Percentiles rank a stretch among this genome's conserved stretches.
These are phyloP conservation scores for Geotrupes spiniger DNA, from an alignment of 2,888 invertebrate genomes.

Conservation along the genomic window DNA sequence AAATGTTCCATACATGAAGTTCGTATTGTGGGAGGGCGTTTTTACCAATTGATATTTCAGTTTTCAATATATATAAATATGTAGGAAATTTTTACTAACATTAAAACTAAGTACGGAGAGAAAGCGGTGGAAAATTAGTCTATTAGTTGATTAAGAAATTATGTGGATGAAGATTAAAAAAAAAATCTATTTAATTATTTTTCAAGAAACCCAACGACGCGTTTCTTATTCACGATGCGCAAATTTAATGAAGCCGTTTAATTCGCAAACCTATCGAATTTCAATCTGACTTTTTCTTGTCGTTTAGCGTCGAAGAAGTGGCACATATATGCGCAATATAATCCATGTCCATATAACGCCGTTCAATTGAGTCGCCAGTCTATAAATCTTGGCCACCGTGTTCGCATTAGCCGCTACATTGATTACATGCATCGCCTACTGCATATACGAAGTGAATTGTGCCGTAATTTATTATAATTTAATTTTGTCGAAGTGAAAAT, in stretches of 20 bases:
- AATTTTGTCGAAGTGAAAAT: constrained; percentile 18
- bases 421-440: constrained; percentile 47
- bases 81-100: too few species aligned
- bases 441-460: constrained; percentile 32
- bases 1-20: too few species aligned
- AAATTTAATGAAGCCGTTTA: constrained; percentile 26
- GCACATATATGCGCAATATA: constrained; percentile 33
- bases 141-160: too few species aligned
- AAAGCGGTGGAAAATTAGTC: too few species aligned
- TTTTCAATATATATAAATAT: too few species aligned
- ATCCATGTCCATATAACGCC: constrained; percentile 41
- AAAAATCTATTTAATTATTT: too few species aligned
- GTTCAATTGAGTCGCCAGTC: constrained; percentile 47
- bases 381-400: constrained; percentile 47
- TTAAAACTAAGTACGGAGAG: too few species aligned
- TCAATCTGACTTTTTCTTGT: constrained; percentile 33
- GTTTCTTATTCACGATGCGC: neutral
- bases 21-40: too few species aligned
- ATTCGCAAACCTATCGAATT: constrained; percentile 23
- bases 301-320: constrained; percentile 38
- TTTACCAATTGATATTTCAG: too few species aligned
- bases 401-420: constrained; percentile 49
- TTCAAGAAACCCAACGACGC: too few species aligned
- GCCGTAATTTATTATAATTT: constrained; percentile 35
- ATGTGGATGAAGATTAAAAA: too few species aligned